Conservation (phyloP, 1,140 invertebrate species). For the Platyscapa corneri region DNA sequence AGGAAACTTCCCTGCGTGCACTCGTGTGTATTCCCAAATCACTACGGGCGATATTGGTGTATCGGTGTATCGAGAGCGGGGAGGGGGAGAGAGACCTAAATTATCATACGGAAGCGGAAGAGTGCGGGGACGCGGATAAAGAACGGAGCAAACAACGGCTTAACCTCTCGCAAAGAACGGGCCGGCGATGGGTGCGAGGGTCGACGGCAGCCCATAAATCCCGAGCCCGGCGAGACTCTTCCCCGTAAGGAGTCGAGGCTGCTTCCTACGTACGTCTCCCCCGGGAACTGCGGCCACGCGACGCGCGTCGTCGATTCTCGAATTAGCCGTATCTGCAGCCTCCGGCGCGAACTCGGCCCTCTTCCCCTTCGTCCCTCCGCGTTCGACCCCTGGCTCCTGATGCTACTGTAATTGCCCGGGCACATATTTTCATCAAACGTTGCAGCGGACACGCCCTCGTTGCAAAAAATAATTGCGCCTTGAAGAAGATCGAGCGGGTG, state of each 20-base stretch:
- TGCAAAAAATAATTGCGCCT: too few relatives aligned
- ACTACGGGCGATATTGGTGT: neutral
- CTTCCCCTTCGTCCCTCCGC: neutral
- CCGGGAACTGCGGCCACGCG: neutral
- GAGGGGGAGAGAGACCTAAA: neutral
- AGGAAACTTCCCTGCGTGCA: neutral
- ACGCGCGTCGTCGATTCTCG: constrained; percentile 14
- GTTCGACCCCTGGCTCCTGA: neutral
- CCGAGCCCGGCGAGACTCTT: too few relatives aligned
- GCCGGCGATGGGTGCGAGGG: neutral
- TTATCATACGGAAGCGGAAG: neutral
- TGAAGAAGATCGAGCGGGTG: neutral
- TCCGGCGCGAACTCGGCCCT: neutral
- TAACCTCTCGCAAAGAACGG: neutral
- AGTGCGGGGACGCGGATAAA: neutral
- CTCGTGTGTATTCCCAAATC: neutral
- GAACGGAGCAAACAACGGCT: neutral
- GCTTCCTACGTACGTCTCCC: neutral
- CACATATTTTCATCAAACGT: too few relatives aligned
- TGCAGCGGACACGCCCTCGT: too few relatives aligned
- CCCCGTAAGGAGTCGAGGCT: too few relatives aligned
- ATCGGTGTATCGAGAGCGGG: neutral
- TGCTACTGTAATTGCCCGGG: neutral
- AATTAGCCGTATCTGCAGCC: neutral
- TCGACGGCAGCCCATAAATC: neutral